Conservation (phyloP, 2,113 vertebrate species). For the Hystrix cristata region DNA sequence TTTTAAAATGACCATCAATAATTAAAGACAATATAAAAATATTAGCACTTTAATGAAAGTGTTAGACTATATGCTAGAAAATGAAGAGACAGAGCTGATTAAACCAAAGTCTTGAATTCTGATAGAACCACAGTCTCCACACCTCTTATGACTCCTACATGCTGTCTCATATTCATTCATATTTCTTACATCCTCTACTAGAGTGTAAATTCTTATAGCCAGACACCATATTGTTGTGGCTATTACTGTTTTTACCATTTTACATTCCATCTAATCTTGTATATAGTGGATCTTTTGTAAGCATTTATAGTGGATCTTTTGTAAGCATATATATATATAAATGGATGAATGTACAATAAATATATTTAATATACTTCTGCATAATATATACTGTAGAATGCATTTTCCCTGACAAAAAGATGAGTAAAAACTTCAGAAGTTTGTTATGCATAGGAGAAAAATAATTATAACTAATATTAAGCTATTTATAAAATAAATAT, state of each 20-base stretch:
- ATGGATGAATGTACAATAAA: not conserved
- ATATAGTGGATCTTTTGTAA: not conserved
- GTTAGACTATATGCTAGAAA: not conserved
- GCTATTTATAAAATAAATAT: not conserved
- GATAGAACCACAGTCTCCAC: not conserved
- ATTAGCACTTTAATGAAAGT: not conserved
- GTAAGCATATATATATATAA: not conserved
- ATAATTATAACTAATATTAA: not conserved
- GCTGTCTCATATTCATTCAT: not conserved
- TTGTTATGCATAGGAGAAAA: not conserved
- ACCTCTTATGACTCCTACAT: not conserved
- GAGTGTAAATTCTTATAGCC: not conserved
- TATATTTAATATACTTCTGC: not conserved
- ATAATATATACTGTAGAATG: not conserved
- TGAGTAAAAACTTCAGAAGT: not conserved
- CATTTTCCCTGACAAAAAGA: not conserved
- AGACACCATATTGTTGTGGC: not conserved
- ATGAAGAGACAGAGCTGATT: not conserved
- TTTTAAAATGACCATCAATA: not conserved
- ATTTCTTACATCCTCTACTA: not conserved
- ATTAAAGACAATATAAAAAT: not conserved
- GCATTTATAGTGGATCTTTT: not conserved
- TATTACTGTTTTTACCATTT: not conserved
- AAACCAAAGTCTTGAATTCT: not conserved
- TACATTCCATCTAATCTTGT: not conserved